Evolutionary conservation across 2,113 vertebrate genomes (phyloP), one percentile per base, ranked within the genome.

Genomic region (Actinemys pallida): DNA sequence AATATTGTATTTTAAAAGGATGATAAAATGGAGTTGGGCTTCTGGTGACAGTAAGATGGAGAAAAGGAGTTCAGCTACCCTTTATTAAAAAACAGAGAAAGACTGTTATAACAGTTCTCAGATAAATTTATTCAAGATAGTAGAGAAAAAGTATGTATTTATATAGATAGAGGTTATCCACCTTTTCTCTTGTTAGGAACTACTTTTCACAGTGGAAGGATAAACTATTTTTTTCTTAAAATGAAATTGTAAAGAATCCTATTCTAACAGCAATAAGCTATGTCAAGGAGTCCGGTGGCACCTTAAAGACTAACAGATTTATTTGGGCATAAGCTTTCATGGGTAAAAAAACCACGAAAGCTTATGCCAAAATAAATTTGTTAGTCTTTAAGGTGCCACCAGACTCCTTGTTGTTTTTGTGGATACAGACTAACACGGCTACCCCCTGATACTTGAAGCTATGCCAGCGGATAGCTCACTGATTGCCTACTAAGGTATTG

Each of bases 11-110:
- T 91, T 83, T 11, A 90, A 84, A 93, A 69, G 83, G 49, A 45
- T 88, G 87, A 95, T 65, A 95, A 95, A 95, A 65, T 47, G 19
- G 9, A 95, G 22, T 72, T 90, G 85, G 8, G 50, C 65, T 95
- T 84, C 90, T 95, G 87, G 85, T 81, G 88, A 39, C 1, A 83
- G 29, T 54, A 81, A 42, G 81, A 84, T 57, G 86, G 22, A 81
- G 14, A 16, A 6, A 95, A 65, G 78, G 31, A 47, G 81, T 90
- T 83, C 16, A 69, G 65, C n/a, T 20, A 90, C 42, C 86, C 50
- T 90, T 94, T 53, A 78, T 29, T 50, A 86, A 39, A 84, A 57
- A 57, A 84, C 1, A 53, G 47, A 89, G 83, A 92, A 83, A 81
- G 83, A 69, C 27, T 5, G 5, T 80, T 45, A 27, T 42, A 76